Evolutionary conservation across 2,797 vertebrate species (phyloP), one percentile per base, ranked within the genome.

Genomic region (Hydrophis major): DNA sequence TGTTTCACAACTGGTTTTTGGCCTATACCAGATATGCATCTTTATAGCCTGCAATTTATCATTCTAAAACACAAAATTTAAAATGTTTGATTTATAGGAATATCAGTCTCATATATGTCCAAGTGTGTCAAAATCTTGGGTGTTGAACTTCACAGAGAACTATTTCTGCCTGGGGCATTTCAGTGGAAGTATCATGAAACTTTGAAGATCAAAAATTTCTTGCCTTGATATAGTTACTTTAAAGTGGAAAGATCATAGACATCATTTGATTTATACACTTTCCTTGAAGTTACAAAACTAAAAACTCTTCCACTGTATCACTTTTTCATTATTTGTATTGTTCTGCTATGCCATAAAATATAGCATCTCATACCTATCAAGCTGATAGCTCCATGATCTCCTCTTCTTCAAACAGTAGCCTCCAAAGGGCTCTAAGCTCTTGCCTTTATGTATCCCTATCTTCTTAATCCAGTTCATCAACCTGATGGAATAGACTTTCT

Each of bases 401-500:
- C 55, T 55, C 60, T 37, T 66, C 14, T 90, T 89, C 78, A 83
- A 86, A 22, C 18, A 59, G 59, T 13, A 87, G 66, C 83, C 60
- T 93, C 32, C 60, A 69, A 12, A 90, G 18, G 12, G 25, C 89
- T 61, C n/a, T 90, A 59, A 66, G 32, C 25, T 18, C 28, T 86
- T 47, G 25, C 87, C 57, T 87, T 90, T 87, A 66, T 87, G 28
- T 59, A 90, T 11, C 83, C 37, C 55, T 16, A 27, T n/a, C 32
- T 86, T 56, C 60, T 57, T 28, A 86, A 27, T 93, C 27, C 50
- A 90, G 78, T 59, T 87, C 53, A 93, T 27, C 32, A 83, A 87
- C 18, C 60, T 87, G 89, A 93, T 90, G 50, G 60, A 87, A 89
- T 87, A 87, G 37, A 86, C n/a, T 87, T 53, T 59, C 60, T 87